Evolutionary conservation across 53 echinoderm and acorn worm species (phyloP).

Genomic region (Apostichopus leukothele): DNA sequence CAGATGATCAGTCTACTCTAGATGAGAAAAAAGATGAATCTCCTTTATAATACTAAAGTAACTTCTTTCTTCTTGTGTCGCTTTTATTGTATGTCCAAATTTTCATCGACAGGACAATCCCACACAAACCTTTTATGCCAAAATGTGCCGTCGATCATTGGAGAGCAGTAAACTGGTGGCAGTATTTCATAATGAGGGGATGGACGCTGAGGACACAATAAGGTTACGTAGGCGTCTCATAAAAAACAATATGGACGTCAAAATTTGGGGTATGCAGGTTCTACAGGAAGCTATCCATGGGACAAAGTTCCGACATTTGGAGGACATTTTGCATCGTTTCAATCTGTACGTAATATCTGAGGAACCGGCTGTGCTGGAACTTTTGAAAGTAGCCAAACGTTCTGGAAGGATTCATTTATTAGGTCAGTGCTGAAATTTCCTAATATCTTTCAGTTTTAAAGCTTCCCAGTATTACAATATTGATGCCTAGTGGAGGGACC

Average conservation of each 20-base stretch:
- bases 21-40: too few relatives aligned
- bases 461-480: too few relatives aligned
- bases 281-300: slow-evolving; percentile 55
- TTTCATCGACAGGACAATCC: slow-evolving; percentile 61
- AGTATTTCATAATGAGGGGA: slow-evolving; percentile 75
- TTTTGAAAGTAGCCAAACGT: slow-evolving; percentile 73
- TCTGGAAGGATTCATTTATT: slow-evolving; percentile 73
- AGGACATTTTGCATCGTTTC: slow-evolving; percentile 16
- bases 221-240: slow-evolving; percentile 59
- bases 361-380: slow-evolving; percentile 69
- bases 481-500: too few relatives aligned
- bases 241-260: slow-evolving; percentile 61
- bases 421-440: slow-evolving; percentile 52
- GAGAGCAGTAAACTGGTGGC: slow-evolving; percentile 65
- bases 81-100: not conserved
- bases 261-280: slow-evolving; percentile 51
- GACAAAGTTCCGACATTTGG: slow-evolving; percentile 58
- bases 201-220: slow-evolving; percentile 47
- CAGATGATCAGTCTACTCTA: too few relatives aligned
- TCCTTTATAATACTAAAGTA: too few relatives aligned
- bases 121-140: slow-evolving; percentile 65
- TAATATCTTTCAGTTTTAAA: too few relatives aligned
- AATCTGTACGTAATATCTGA: slow-evolving; percentile 66
- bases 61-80: too few relatives aligned
- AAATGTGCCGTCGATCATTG: slow-evolving; percentile 51